phyloP scores from a whole-genome alignment of 2,888 invertebrate species.

The Ennomos erosarius region DNA sequence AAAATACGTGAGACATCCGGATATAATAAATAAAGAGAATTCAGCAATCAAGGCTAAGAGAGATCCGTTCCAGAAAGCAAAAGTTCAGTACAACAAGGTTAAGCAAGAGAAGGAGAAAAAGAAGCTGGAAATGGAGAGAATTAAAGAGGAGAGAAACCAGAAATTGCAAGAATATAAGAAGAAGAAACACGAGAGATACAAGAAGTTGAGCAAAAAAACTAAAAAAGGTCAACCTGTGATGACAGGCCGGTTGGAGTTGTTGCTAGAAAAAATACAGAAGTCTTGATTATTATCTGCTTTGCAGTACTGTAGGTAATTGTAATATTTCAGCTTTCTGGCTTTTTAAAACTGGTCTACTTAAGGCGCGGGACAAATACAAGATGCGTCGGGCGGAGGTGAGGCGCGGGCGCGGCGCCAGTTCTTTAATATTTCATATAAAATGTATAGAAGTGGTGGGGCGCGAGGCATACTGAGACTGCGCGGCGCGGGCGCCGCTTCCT shows the following conservation, averaged over 20 bases:
- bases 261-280: conserved; percentile 91
- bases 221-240: conserved; percentile 94
- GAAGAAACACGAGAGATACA: conserved; percentile 88
- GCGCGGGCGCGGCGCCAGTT: no score
- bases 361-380: no score
- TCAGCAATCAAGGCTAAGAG: conserved; percentile 51
- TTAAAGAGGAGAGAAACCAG: conserved; percentile 85
- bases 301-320: no score
- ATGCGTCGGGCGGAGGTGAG: no score
- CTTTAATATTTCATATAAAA: no score
- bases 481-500: no score
- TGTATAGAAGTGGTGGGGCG: no score
- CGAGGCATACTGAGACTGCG: no score
- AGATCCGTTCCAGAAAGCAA: conserved; percentile 81
- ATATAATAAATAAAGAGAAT: conserved; percentile 61
- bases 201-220: conserved; percentile 90
- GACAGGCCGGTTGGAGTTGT: conserved; percentile 91
- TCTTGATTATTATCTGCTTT: conserved; percentile 29
- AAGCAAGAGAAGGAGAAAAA: conserved; percentile 83
- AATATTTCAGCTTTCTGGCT: no score
- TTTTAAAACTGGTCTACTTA: no score
- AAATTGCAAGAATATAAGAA: conserved; percentile 88
- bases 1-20: conserved; percentile 75
- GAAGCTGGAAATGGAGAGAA: conserved; percentile 75
- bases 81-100: conserved; percentile 80